Percentiles rank a stretch among this genome's conserved stretches.
Evolutionary conservation across 1,140 invertebrate species (phyloP).

Genomic region (Drosophila pachea): DNA sequence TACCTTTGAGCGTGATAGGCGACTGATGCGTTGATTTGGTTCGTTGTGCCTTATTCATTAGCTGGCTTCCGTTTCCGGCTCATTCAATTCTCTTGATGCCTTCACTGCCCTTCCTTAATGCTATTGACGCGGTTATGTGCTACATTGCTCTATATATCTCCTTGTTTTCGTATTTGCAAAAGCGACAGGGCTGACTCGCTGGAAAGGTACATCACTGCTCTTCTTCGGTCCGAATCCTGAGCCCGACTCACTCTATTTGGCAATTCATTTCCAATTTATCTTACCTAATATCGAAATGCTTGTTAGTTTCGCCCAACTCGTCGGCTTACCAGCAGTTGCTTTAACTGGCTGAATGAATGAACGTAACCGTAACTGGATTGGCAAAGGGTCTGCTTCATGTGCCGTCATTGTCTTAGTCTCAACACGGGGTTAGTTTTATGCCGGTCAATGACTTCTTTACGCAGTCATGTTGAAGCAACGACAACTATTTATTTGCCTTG

Average conservation of each 20-base stretch:
- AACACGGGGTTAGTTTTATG: background rate
- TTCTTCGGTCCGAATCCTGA: background rate
- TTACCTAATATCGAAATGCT: constrained; percentile 76
- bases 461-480: background rate
- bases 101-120: constrained; percentile 67
- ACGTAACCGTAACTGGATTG: constrained; percentile 29
- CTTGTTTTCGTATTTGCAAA: constrained; percentile 55
- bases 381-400: constrained; percentile 7
- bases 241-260: constrained; percentile 39
- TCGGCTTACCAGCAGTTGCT: constrained; percentile 34
- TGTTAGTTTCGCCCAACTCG: constrained; percentile 43
- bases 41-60: constrained; percentile 76
- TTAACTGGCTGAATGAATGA: constrained; percentile 50
- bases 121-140: constrained; percentile 49
- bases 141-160: constrained; percentile 20
- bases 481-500: constrained; percentile 6
- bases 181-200: constrained; percentile 32
- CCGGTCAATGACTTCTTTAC: constrained; percentile 16
- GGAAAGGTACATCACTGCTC: background rate
- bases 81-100: constrained; percentile 69
- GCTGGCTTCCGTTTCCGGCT: constrained; percentile 77
- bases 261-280: constrained; percentile 77
- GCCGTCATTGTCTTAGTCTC: background rate
- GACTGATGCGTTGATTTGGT: constrained; percentile 59
- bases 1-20: constrained; percentile 21